Percentiles rank a stretch among this genome's conserved stretches.
phyloP scores from a whole-genome alignment of 2,888 invertebrate species.

The Plagodis dolabraria region DNA sequence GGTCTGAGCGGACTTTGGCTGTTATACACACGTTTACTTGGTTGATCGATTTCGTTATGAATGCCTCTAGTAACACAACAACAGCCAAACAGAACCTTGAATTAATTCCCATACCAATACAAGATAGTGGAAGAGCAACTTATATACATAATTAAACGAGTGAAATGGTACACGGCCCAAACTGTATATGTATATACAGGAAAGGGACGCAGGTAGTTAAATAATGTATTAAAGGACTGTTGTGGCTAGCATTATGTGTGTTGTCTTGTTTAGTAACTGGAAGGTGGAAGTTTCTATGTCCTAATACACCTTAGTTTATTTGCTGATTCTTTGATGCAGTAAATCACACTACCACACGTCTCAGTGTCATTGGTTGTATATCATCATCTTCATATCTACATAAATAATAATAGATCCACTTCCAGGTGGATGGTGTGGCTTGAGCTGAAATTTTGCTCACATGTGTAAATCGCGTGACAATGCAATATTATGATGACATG shows the following conservation, averaged over 20 bases:
- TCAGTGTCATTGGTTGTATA: too few relatives aligned
- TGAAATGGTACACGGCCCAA: constrained; percentile 39
- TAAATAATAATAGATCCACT: too few relatives aligned
- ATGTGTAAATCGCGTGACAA: too few relatives aligned
- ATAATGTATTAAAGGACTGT: constrained; percentile 22
- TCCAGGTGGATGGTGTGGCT: too few relatives aligned
- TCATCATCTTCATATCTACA: too few relatives aligned
- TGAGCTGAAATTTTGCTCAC: too few relatives aligned
- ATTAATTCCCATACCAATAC: constrained; percentile 1
- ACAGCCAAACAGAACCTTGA: constrained; percentile 1
- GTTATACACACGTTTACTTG: not conserved
- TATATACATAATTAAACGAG: constrained; percentile 52
- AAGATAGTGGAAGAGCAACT: constrained; percentile 37
- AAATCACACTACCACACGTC: too few relatives aligned
- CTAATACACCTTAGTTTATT: too few relatives aligned
- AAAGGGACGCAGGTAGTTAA: constrained; percentile 16
- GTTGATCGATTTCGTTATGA: not conserved
- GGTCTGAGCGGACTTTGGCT: too few relatives aligned
- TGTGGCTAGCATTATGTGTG: constrained; percentile 4
- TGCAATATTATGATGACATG: too few relatives aligned
- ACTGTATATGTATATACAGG: constrained; percentile 30
- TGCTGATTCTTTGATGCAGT: too few relatives aligned
- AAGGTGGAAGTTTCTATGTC: not conserved
- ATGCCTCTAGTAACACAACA: not conserved
- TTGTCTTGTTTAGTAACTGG: constrained; percentile 1